phyloP scores from a whole-genome alignment of 2,113 vertebrate species.

The Hassar affinis region DNA sequence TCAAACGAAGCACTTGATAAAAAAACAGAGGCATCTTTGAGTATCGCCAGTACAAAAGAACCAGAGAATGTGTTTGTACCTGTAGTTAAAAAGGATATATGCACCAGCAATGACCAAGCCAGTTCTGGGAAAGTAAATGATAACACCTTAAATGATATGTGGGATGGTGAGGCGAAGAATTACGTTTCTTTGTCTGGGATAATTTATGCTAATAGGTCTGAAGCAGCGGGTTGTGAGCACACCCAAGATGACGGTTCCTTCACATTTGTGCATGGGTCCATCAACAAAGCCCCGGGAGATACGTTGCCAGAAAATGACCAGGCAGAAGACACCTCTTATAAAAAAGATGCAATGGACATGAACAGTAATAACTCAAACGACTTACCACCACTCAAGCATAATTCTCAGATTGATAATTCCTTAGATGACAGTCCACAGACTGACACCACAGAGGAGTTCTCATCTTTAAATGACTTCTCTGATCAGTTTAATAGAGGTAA shows the following conservation, averaged over 20 bases:
- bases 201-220: constrained; percentile 47
- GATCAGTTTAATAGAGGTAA: constrained; percentile 39
- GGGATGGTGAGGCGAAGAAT: constrained; percentile 41
- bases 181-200: constrained; percentile 46
- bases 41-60: constrained; percentile 4
- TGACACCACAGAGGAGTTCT: constrained; percentile 44
- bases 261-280: constrained; percentile 50
- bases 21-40: constrained; percentile 9
- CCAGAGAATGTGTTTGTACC: constrained; percentile 3
- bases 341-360: constrained; percentile 52
- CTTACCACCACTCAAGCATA: constrained; percentile 16
- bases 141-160: constrained; percentile 34
- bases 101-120: constrained; percentile 39
- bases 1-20: constrained; percentile 27
- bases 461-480: constrained; percentile 33
- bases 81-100: constrained; percentile 38
- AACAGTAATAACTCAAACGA: constrained; percentile 52
- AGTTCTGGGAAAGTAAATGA: constrained; percentile 34
- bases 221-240: constrained; percentile 43
- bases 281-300: constrained; percentile 55
- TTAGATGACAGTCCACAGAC: constrained; percentile 57
- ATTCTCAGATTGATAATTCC: constrained; percentile 57
- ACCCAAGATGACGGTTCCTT: constrained; percentile 47
- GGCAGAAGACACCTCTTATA: constrained; percentile 51
- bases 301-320: constrained; percentile 52